Evolutionary conservation across 1,140 invertebrate genomes (phyloP).

Genomic region (Lanistes nyassanus): DNA sequence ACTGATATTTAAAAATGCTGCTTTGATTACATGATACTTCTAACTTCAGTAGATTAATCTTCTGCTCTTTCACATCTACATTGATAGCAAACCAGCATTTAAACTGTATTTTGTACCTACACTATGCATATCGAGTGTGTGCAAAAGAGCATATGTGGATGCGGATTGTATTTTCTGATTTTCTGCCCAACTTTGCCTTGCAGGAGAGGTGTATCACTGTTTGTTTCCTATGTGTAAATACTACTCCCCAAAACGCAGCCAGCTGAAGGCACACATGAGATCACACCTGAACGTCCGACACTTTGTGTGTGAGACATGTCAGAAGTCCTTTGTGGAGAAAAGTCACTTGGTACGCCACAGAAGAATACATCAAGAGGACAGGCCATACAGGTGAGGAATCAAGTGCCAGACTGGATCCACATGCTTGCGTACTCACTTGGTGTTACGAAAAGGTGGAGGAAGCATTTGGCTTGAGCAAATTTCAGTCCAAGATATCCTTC

Average conservation of each 20-base stretch:
- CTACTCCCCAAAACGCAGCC: conserved; percentile 75
- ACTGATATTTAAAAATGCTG: too few relatives aligned
- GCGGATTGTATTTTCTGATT: neutral
- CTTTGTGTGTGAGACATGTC: conserved; percentile 74
- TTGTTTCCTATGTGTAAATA: conserved; percentile 75
- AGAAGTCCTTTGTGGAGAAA: conserved; percentile 76
- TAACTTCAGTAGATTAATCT: too few relatives aligned
- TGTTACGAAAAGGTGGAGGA: too few relatives aligned
- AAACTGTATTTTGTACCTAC: too few relatives aligned
- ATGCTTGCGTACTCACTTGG: too few relatives aligned
- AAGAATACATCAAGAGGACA: conserved; percentile 74
- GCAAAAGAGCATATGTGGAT: too few relatives aligned
- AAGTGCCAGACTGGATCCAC: too few relatives aligned
- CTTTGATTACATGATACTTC: too few relatives aligned
- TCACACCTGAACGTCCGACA: conserved; percentile 74
- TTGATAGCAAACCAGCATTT: neutral
- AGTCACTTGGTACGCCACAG: conserved; percentile 76
- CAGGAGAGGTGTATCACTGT: conserved; percentile 73
- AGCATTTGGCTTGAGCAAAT: too few relatives aligned
- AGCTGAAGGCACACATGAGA: conserved; percentile 75
- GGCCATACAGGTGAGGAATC: conserved; percentile 65
- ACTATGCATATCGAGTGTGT: too few relatives aligned
- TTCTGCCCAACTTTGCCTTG: conserved; percentile 33
- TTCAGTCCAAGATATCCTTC: too few relatives aligned
- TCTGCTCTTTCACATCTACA: neutral